Conservation (phyloP, 2,888 invertebrate genomes). For the Geotrupes spiniger region DNA sequence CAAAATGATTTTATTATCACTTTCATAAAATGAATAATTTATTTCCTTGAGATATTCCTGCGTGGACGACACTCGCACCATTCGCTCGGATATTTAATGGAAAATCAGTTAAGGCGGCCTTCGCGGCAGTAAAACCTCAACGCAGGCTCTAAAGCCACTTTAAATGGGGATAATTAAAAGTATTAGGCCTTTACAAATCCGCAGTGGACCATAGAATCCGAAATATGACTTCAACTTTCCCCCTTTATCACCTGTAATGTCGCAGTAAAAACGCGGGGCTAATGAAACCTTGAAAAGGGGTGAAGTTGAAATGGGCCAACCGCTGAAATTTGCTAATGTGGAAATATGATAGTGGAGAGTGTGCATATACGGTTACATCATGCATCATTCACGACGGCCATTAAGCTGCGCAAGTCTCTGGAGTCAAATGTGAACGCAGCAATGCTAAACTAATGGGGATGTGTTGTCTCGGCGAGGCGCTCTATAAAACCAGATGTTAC, state of each 20-base stretch:
- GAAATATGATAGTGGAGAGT: slow-evolving; percentile 36
- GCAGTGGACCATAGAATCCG: slow-evolving; percentile 23
- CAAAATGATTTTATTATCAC: too few species aligned
- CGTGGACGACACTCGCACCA: too few species aligned
- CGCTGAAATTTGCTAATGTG: slow-evolving; percentile 29
- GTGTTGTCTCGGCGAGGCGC: slow-evolving; percentile 43
- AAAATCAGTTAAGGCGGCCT: too few species aligned
- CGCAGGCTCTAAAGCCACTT: too few species aligned
- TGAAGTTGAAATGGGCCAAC: slow-evolving; percentile 27
- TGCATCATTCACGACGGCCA: slow-evolving; percentile 36
- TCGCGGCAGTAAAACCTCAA: not conserved
- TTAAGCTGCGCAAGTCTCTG: slow-evolving; percentile 39
- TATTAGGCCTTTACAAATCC: slow-evolving; percentile 28
- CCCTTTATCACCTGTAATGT: slow-evolving; percentile 22
- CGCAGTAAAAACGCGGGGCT: slow-evolving; percentile 31
- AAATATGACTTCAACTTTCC: slow-evolving; percentile 5
- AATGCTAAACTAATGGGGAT: slow-evolving; percentile 48
- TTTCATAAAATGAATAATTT: too few species aligned
- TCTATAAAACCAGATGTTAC: slow-evolving; percentile 47
- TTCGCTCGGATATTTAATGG: too few species aligned
- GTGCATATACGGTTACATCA: slow-evolving; percentile 28
- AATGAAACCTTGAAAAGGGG: slow-evolving; percentile 30
- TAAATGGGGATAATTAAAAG: slow-evolving; percentile 31
- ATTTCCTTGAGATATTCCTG: too few species aligned
- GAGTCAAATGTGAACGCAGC: slow-evolving; percentile 41